phyloP scores from a whole-genome alignment of 2,888 invertebrate species.

The Thyatira batis region DNA sequence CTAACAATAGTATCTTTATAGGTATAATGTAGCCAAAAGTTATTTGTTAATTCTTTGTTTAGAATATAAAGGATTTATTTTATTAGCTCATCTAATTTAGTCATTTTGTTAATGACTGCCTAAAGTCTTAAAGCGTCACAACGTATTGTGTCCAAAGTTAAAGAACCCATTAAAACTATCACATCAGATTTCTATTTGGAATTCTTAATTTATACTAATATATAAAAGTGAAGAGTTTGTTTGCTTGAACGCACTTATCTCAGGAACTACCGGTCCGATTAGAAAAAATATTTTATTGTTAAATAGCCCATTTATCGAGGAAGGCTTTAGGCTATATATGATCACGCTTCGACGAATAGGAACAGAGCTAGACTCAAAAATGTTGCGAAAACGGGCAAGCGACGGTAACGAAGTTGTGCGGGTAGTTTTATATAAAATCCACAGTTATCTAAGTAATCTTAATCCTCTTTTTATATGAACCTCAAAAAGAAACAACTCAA shows the following conservation, averaged over 20 bases:
- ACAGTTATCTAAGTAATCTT: not conserved
- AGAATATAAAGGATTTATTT: not conserved
- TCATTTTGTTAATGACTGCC: not conserved
- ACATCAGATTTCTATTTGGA: not conserved
- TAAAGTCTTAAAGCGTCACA: not conserved
- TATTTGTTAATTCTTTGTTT: not conserved
- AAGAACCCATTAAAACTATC: not conserved
- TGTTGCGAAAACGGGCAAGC: no score
- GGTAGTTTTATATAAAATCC: not conserved
- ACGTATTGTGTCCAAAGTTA: not conserved
- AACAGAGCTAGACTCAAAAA: no score
- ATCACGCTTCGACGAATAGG: no score
- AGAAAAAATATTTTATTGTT: no score
- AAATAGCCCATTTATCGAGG: no score
- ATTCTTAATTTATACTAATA: not conserved
- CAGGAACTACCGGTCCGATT: no score
- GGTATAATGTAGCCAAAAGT: not conserved
- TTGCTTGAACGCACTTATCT: no score
- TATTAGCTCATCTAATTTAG: not conserved
- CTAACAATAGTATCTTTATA: not conserved
- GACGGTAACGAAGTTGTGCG: no score
- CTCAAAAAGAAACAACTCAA: conserved; percentile 37
- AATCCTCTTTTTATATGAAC: conserved; percentile 1
- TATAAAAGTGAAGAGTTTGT: no score
- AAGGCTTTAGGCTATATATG: no score